Conservation (phyloP, 2,113 vertebrate species). For the Pollimyrus isidori region DNA sequence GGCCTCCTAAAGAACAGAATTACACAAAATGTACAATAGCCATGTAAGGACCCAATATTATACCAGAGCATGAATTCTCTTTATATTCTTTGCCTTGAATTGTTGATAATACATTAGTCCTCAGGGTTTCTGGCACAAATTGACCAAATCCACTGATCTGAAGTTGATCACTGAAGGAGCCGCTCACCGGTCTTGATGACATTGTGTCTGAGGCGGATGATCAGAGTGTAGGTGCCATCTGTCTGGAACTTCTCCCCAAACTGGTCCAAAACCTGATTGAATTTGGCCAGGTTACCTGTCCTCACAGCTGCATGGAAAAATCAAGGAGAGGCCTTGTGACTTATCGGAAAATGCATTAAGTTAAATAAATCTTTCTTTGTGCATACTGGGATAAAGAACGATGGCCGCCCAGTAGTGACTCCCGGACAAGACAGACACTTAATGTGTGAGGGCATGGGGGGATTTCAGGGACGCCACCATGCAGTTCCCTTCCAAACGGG, state of each 20-base stretch:
- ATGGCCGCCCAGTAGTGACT: not conserved
- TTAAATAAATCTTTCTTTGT: not conserved
- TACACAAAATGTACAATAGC: not conserved
- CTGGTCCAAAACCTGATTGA: constrained; percentile 91
- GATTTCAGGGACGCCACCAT: not conserved
- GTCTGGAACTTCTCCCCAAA: constrained; percentile 97
- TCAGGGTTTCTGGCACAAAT: not conserved
- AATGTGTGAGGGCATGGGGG: not conserved
- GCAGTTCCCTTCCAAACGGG: not conserved
- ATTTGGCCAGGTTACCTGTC: constrained; percentile 90
- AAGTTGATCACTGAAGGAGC: not conserved
- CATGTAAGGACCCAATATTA: not conserved
- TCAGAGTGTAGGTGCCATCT: constrained; percentile 92
- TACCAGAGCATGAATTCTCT: not conserved
- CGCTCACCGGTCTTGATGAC: constrained; percentile 93
- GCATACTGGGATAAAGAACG: not conserved
- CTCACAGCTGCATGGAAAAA: constrained; percentile 71
- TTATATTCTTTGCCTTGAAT: not conserved
- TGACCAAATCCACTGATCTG: not conserved
- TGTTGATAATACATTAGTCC: not conserved
- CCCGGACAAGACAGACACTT: not conserved
- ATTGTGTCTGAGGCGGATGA: constrained; percentile 94
- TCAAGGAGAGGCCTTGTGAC: not conserved
- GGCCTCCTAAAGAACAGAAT: not conserved
- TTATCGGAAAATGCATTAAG: not conserved